Evolutionary conservation across 2,888 invertebrate genomes (phyloP), one percentile per base, ranked within the genome.

Genomic region (Ophioninae sp.): DNA sequence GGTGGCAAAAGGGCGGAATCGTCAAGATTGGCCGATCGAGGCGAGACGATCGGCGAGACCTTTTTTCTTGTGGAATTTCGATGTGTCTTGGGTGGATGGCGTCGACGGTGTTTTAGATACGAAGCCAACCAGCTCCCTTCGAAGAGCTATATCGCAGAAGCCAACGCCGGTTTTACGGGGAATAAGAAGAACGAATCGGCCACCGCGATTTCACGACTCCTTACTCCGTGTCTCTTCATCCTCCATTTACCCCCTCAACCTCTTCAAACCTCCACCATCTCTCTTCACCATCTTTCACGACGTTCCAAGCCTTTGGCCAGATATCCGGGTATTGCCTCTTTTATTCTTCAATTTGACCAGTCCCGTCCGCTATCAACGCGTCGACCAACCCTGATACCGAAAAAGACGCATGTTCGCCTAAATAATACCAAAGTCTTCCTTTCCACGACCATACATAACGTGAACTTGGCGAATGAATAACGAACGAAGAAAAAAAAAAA

Each of bases 131-230:
- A 87, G 88, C 88, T 87, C 84, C 78, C 64, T 50, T 17, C 50
- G 17, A 13, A 20, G 78, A 37, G 50, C 78, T 50, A 30, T 50
- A 50, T 64, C 57, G 78, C 78, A 70, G 70, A 79, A 74, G 74
- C 62, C 78, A 77, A 73, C 64, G 82, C 79, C 76, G 79, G 82
- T 85, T 88, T 87, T 85, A 88, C 87, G 78, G 84, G 80, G 87
- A 83, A 50, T 50, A 86, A 86, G 85, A 77, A 81, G 79, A 75
- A 80, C 84, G 80, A 78, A 85, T 79, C 78, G 75, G 72, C 82
- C 80, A 84, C 83, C 81, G 85, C 68, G 67, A 74, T 57, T 78
- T 82, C 77, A 17, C 56, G 8, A 21, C 59, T 20, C 21, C 21
- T 21, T 10, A 17, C 8, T 7, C 17, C 8, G 8, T 50, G 50